These are phyloP conservation scores for Mycetomoellerius zeteki DNA, from an alignment of 1,140 invertebrate genomes.

Conservation along the genomic window DNA sequence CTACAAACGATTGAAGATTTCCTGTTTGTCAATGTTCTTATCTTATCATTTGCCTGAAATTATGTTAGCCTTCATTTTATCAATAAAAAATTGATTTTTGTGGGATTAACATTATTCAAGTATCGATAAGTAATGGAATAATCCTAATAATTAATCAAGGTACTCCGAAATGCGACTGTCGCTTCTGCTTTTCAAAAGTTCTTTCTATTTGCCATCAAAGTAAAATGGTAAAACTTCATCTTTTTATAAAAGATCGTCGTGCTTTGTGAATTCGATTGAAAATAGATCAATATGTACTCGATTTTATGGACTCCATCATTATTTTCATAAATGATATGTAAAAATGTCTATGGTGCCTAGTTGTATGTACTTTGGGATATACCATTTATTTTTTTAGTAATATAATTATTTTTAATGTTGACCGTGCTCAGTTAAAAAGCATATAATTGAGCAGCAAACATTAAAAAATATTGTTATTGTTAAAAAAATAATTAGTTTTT, in stretches of 20 bases:
- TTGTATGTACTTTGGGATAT: no score
- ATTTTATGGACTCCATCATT: not conserved
- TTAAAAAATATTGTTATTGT: no score
- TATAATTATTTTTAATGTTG: no score
- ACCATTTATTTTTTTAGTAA: no score
- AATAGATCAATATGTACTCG: not conserved
- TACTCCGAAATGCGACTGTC: not conserved
- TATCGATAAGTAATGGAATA: conserved; percentile 8
- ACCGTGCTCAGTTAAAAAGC: no score
- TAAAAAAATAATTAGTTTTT: no score
- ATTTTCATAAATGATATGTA: not conserved
- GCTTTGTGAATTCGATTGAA: not conserved
- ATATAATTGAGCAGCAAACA: no score
- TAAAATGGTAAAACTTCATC: not conserved
- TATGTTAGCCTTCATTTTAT: not conserved
- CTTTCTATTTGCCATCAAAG: not conserved
- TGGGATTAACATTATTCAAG: not conserved
- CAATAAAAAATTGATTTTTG: not conserved
- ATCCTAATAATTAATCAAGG: not conserved
- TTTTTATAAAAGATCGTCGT: not conserved
- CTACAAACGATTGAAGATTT: conserved; percentile 12
- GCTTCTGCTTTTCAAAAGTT: not conserved
- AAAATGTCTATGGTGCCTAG: no score
- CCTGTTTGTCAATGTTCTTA: conserved; percentile 33
- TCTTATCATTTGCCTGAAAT: conserved; percentile 10